Evolutionary conservation across 2,888 invertebrate species (phyloP).

Genomic region (Netelia melanura): DNA sequence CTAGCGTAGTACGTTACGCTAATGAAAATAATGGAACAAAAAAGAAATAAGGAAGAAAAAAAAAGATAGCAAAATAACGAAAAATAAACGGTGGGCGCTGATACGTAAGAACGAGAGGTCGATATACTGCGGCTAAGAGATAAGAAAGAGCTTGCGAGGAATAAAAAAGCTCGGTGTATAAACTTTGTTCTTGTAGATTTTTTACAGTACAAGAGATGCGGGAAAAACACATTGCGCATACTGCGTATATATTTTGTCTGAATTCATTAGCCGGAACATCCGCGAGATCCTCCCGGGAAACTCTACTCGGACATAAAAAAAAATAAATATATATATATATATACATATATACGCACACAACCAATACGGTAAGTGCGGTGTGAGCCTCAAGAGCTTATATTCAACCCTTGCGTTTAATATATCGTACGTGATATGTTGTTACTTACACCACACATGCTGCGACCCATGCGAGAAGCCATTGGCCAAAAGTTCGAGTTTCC

Average conservation of each 20-base stretch:
- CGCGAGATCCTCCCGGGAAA: slow-evolving; percentile 41
- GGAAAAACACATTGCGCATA: slow-evolving; percentile 13
- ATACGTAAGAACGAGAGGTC: slow-evolving; percentile 7
- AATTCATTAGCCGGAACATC: slow-evolving; percentile 60
- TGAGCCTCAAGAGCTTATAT: slow-evolving; percentile 23
- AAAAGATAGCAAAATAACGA: slow-evolving; percentile 47
- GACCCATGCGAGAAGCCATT: neutral
- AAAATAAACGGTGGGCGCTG: slow-evolving; percentile 16
- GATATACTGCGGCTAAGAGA: too few species aligned
- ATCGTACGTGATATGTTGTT: slow-evolving; percentile 27
- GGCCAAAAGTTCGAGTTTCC: slow-evolving; percentile 38
- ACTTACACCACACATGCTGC: neutral
- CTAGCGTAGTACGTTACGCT: neutral
- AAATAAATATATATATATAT: neutral
- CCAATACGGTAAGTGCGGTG: slow-evolving; percentile 1
- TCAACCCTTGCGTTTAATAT: slow-evolving; percentile 13
- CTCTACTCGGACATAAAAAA: slow-evolving; percentile 11
- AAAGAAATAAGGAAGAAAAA: slow-evolving; percentile 32
- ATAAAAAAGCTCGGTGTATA: slow-evolving; percentile 37
- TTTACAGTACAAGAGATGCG: slow-evolving; percentile 18
- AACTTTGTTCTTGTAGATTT: slow-evolving; percentile 48
- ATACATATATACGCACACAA: neutral
- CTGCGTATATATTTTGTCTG: slow-evolving; percentile 47
- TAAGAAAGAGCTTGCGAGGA: slow-evolving; percentile 2
- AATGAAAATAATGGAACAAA: slow-evolving; percentile 47